A percentile compares a stretch with the other conserved stretches of the same genome.
Evolutionary conservation across 1,140 invertebrate species (phyloP).

Genomic region (Metaphire vulgaris): DNA sequence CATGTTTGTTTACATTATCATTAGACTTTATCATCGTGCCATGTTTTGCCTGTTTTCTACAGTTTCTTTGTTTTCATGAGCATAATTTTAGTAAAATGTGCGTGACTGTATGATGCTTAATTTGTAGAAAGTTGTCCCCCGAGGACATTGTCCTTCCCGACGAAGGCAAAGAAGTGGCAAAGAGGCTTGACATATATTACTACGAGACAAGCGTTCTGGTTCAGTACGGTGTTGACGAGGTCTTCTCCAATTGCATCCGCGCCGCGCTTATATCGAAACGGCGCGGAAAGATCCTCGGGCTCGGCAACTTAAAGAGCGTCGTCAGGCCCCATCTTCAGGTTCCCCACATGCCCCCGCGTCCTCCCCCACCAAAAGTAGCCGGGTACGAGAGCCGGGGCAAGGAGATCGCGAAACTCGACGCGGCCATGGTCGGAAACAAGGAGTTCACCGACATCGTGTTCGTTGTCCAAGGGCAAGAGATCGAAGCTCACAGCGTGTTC

Average conservation of each 20-base stretch:
- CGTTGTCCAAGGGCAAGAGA: slow-evolving; percentile 61
- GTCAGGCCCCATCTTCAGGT: slow-evolving; percentile 75
- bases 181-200: slow-evolving; percentile 76
- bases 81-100: too few species aligned
- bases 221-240: slow-evolving; percentile 78
- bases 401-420: not conserved
- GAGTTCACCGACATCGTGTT: slow-evolving; percentile 79
- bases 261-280: slow-evolving; percentile 74
- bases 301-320: slow-evolving; percentile 66
- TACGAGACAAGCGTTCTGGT: slow-evolving; percentile 79
- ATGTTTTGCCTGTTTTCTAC: too few species aligned
- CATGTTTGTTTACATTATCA: too few species aligned
- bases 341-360: slow-evolving; percentile 82
- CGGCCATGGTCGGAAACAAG: slow-evolving; percentile 62
- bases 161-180: slow-evolving; percentile 76
- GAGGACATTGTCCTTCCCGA: slow-evolving; percentile 88
- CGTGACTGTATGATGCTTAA: too few species aligned
- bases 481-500: slow-evolving; percentile 71
- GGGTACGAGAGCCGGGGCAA: slow-evolving; percentile 50
- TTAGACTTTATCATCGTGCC: too few species aligned
- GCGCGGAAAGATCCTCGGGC: slow-evolving; percentile 72
- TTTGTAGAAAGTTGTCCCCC: not conserved
- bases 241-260: slow-evolving; percentile 85
- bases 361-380: slow-evolving; percentile 71
- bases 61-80: too few species aligned